Conservation (phyloP, 2,797 vertebrate genomes). For the Lutjanus campechanus region DNA sequence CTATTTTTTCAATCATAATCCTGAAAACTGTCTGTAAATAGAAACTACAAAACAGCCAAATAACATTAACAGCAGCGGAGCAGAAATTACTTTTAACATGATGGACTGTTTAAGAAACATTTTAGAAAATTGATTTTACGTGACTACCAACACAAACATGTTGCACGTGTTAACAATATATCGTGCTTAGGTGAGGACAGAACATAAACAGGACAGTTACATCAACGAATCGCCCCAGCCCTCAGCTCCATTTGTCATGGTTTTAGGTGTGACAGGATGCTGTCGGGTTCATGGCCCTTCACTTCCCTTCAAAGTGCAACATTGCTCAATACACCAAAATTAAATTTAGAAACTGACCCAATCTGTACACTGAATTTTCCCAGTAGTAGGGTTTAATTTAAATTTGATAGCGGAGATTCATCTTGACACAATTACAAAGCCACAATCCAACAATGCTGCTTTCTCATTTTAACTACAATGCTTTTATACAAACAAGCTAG, state of each 20-base stretch:
- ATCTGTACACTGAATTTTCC: not conserved
- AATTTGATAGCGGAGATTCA: slow-evolving; percentile 14
- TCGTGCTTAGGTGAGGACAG: too few relatives aligned
- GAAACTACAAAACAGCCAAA: too few relatives aligned
- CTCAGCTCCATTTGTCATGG: not conserved
- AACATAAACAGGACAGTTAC: too few relatives aligned
- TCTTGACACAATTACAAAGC: slow-evolving; percentile 25
- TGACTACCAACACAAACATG: too few relatives aligned
- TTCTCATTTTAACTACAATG: slow-evolving; percentile 40
- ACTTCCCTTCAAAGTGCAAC: not conserved
- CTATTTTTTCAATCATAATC: too few relatives aligned
- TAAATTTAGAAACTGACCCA: slow-evolving; percentile 10
- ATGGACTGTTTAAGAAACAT: too few relatives aligned
- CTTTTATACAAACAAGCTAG: slow-evolving; percentile 26
- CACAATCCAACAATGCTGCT: not conserved
- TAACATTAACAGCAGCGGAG: too few relatives aligned
- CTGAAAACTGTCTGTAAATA: too few relatives aligned
- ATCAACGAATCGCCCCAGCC: too few relatives aligned
- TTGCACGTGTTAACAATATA: too few relatives aligned
- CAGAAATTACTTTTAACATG: too few relatives aligned
- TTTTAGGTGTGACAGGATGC: not conserved
- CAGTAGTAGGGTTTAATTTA: not conserved
- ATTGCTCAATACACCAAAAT: slow-evolving; percentile 10
- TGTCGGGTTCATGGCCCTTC: not conserved
- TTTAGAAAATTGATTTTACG: too few relatives aligned